Base-by-base conservation (phyloP, 2,888 invertebrate species). In the Mesorhabditis sp. region DNA sequence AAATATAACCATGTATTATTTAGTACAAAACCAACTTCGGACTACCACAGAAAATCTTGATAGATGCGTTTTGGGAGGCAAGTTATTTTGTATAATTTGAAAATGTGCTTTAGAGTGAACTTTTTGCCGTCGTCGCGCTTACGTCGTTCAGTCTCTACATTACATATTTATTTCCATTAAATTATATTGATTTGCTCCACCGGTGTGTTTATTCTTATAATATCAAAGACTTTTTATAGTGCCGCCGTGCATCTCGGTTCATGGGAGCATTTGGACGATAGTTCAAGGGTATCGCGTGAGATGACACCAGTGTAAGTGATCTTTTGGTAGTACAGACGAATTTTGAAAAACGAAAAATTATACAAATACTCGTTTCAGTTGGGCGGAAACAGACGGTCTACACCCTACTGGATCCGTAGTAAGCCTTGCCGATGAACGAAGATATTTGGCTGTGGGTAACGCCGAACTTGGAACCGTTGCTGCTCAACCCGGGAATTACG, bases 121-220 rank as follows among this genome's bases (percentile, higher is more conserved):
- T 78, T 1, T 74, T 72, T 0, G 43, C 72, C 7, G 75, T 76
- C 13, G 76, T 78, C 15, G 76, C 72, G 5, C 63, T 93, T 72
- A 92, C 93, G 61, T 91, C 92, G 76, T 92, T 93, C 85, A 91
- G 91, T 4, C 91, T 94, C 83, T 91, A 92, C 83, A 89, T 91
- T 2, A 89, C 90, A 4, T 92, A 92, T 79, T 89, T 89, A 75
- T 89, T 90, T 81, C 90, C 91, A 45, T 88, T 91, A 5, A 89
- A 89, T 75, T 93, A 93, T 86, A 92, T 93, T 84, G 95, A 97
- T 88, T 91, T 92, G 50, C 88, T 95, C 73, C 96, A 97, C 72
- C 74, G 76, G 74, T 72, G 1, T 41, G 62, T 13, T 13, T 10
- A 65, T 13, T 10, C 58, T n/a, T 50, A 13, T 13, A 50, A 13